Percentiles rank a stretch among this genome's conserved stretches.
phyloP scores from a whole-genome alignment of 2,113 vertebrate species.

The Dascyllus trimaculatus region DNA sequence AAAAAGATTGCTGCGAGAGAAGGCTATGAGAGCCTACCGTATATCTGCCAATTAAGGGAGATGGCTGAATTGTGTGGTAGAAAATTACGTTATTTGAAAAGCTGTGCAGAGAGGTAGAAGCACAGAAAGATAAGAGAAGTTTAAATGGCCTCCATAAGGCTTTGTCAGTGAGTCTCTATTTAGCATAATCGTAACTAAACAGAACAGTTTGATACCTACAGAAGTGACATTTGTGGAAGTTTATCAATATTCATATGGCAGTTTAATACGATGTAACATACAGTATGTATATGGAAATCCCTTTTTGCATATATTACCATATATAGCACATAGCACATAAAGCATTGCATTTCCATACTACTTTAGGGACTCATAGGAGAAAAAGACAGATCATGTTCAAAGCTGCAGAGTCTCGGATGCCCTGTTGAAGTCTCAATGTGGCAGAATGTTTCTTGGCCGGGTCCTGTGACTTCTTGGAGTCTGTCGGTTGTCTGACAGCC shows the following conservation, averaged over 20 bases:
- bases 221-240: neutral
- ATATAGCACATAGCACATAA: neutral
- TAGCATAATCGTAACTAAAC: conserved; percentile 36
- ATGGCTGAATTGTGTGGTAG: conserved; percentile 44
- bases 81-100: conserved; percentile 69
- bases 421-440: neutral
- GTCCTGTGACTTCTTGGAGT: too few species aligned
- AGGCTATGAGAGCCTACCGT: conserved; percentile 45
- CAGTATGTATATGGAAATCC: conserved; percentile 1
- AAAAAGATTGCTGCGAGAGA: conserved; percentile 51
- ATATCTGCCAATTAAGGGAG: conserved; percentile 70
- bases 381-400: neutral
- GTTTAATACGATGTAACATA: neutral
- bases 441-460: neutral
- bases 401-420: neutral
- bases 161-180: conserved; percentile 42
- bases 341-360: neutral
- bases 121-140: conserved; percentile 48
- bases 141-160: conserved; percentile 38
- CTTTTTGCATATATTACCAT: conserved; percentile 5
- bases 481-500: neutral
- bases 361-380: neutral
- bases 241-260: conserved; percentile 43
- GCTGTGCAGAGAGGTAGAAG: conserved; percentile 32
- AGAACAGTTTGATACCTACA: conserved; percentile 6